Evolutionary conservation across 2,797 vertebrate species (phyloP), one percentile per base, ranked within the genome.

Genomic region (Epinephelus coioides): DNA sequence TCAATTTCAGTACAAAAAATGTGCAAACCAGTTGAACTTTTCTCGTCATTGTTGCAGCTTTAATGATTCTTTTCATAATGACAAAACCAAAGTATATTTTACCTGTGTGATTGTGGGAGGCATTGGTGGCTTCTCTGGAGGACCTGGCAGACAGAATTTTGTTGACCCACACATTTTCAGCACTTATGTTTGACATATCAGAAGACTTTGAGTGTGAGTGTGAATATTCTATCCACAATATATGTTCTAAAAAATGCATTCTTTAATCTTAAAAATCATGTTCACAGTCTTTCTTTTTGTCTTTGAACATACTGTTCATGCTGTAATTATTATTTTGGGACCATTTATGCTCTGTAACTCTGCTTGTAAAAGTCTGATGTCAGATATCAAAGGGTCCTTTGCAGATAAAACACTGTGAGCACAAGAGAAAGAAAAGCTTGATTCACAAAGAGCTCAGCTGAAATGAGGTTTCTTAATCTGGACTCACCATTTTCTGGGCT

Each of bases 91-190:
- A 14, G 6, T 11, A 19, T 5, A n/a, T 34, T 21, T 13, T 12
- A 98, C 97, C 97, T 97, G 95, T 0, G 94, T 75, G 0, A 81
- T 34, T 17, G 75, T 72, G 0, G 83, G 3, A 47, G 96, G 90
- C 72, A 93, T 94, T 0, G 96, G 96, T 0, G 97, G 96, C 81
- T 98, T 97, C 85, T 95, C 94, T 1, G 97, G 97, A 15, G 96
- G 95, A 0, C 85, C 94, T 0, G 95, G 66, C 13, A 70, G 38
- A 92, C 44, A 86, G 67, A 46, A 40, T 46, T 40, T 67, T 17
- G 6, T 49, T 18, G 15, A 21, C 10, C 6, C 6, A n/a, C 34
- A 67, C 47, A 49, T 25, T 25, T 54, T 27, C 23, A 65, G 4
- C n/a, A 34, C 34, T 7, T 34, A 7, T 34, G 34, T 34, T 7